These are phyloP conservation scores for Troides helena DNA, from an alignment of 2,888 invertebrate genomes.

Conservation along the genomic window DNA sequence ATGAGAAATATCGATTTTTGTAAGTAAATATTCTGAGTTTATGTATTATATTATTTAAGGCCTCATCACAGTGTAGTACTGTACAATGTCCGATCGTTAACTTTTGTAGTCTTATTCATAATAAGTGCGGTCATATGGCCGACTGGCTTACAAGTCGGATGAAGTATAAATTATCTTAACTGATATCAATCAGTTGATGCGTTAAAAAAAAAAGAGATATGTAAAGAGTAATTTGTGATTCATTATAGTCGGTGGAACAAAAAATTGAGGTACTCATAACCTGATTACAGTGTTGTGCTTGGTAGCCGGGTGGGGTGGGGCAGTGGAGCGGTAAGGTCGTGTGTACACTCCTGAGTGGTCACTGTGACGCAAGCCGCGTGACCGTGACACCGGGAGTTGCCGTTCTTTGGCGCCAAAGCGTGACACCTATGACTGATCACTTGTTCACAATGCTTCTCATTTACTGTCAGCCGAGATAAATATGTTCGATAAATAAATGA, in stretches of 20 bases:
- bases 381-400: conserved; percentile 63
- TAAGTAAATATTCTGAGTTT: too few species aligned
- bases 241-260: not conserved
- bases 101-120: too few species aligned
- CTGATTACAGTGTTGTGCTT: conserved; percentile 35
- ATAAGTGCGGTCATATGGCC: too few species aligned
- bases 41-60: too few species aligned
- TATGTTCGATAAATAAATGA: conserved; percentile 10
- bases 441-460: conserved; percentile 31
- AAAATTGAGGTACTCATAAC: not conserved
- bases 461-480: conserved; percentile 18
- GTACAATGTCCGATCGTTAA: too few species aligned
- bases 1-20: too few species aligned
- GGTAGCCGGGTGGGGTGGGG: conserved; percentile 48
- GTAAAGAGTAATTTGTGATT: not conserved
- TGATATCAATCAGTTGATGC: not conserved
- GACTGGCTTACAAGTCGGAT: too few species aligned
- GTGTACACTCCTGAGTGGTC: conserved; percentile 39
- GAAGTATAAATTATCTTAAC: not conserved
- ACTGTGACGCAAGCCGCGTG: conserved; percentile 66
- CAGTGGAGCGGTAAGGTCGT: conserved; percentile 46
- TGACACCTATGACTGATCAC: conserved; percentile 57
- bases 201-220: not conserved
- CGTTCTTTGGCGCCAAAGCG: conserved; percentile 43
- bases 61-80: too few species aligned